These are phyloP conservation scores for Cephus pygmeus DNA, from an alignment of 2,888 invertebrate species.

Conservation along the genomic window DNA sequence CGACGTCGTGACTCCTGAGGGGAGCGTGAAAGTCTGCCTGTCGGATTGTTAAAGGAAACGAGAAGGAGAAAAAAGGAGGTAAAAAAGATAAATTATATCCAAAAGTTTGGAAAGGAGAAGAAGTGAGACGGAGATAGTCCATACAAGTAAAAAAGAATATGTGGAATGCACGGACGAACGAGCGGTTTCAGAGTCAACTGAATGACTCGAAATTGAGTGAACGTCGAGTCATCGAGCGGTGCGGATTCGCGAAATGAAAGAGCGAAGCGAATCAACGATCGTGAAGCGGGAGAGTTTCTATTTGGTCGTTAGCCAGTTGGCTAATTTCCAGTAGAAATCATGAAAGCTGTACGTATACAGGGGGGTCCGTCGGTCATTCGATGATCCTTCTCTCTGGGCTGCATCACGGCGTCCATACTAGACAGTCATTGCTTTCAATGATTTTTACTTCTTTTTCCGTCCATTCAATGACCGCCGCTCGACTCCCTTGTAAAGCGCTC, in stretches of 20 bases:
- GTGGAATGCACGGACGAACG: background rate
- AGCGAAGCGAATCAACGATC: slow-evolving; percentile 29
- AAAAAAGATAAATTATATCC: too few relatives aligned
- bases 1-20: background rate
- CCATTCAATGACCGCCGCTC: slow-evolving; percentile 60
- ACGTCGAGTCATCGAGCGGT: slow-evolving; percentile 32
- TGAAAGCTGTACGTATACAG: slow-evolving; percentile 50
- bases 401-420: slow-evolving; percentile 40
- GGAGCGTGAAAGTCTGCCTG: background rate
- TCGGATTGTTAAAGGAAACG: background rate
- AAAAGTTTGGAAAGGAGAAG: too few relatives aligned
- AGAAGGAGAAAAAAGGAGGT: background rate
- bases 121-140: background rate
- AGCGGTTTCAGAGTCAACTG: background rate
- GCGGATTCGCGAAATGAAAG: slow-evolving; percentile 34
- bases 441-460: slow-evolving; percentile 61
- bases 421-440: slow-evolving; percentile 63
- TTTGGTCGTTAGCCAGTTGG: slow-evolving; percentile 66
- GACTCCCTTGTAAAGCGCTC: slow-evolving; percentile 37
- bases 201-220: slow-evolving; percentile 36
- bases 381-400: slow-evolving; percentile 55
- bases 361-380: slow-evolving; percentile 57
- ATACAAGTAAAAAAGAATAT: background rate
- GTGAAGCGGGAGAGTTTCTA: slow-evolving; percentile 40
- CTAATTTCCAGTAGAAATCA: slow-evolving; percentile 66